Percentiles rank a stretch among this genome's conserved stretches.
Evolutionary conservation across 2,113 vertebrate species (phyloP).

Genomic region (Okapia johnstoni): DNA sequence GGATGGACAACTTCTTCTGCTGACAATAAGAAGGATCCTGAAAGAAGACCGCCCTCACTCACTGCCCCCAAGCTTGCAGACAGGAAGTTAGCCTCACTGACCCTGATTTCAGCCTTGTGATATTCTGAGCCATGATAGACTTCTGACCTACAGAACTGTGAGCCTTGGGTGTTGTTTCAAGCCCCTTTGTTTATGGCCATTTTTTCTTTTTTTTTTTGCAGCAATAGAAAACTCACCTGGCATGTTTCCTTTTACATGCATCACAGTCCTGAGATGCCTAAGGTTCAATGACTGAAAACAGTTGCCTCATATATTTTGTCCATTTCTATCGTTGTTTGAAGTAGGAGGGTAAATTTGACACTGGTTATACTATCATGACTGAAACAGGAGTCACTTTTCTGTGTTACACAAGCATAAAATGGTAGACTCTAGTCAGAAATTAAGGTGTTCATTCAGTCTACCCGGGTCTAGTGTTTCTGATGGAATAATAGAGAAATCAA

Average conservation of each 20-base stretch:
- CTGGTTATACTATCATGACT: neutral
- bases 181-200: neutral
- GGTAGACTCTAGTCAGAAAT: neutral
- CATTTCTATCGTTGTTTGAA: neutral
- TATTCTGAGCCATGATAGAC: neutral
- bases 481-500: neutral
- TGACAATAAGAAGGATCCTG: neutral
- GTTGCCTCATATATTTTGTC: neutral
- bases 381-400: neutral
- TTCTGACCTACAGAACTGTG: neutral
- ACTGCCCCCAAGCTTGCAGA: neutral
- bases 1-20: too few species aligned
- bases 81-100: neutral
- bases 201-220: neutral
- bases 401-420: neutral
- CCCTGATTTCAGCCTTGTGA: neutral
- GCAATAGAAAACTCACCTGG: neutral
- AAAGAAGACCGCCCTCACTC: neutral
- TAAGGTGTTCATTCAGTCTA: neutral
- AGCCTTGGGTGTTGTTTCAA: neutral
- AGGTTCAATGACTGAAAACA: neutral
- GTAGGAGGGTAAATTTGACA: neutral
- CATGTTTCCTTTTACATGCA: neutral
- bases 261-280: too few species aligned
- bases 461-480: neutral